Evolutionary conservation across 2,888 invertebrate species (phyloP), one percentile per base, ranked within the genome.

Genomic region (Dynastes grantii): DNA sequence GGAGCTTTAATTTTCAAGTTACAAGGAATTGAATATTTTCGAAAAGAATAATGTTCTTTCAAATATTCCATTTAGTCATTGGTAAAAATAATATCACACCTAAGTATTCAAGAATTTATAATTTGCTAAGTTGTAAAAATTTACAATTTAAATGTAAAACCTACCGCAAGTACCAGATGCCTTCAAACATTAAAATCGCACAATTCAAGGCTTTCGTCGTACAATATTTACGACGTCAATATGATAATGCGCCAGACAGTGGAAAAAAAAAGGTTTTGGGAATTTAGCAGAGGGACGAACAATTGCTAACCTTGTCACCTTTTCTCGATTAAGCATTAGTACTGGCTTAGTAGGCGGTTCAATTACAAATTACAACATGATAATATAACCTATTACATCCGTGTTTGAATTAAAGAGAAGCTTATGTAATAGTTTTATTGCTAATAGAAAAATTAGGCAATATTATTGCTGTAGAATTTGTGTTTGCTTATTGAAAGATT

Each of bases 261-360:
- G 45, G 4, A 11, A 11, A 45, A n/a, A 67, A 70, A 67, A 67
- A 45, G n/a, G 6, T n/a, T 67, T 2, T 67, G 45, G 40, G 27
- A 45, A 67, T 45, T 67, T 67, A 16, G 16, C 45, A 40, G 40
- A 45, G 65, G 40, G 8, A 45, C 13, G 22, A 67, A 67, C 65
- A 67, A 45, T 67, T 67, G 65, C 22, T 45, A 67, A 67, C 65
- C 65, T 67, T 67, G 65, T 45, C 45, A 67, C 40, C n/a, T 67
- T 11, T 22, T 67, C 55, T 1, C 16, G n/a, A 58, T 9, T 22
- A 58, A 8, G 8, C 13, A n/a, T 58, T 58, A 27, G 27, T 55
- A 8, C 55, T 4, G 3, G 8, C 22, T 22, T 58, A 58, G 55
- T 58, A 58, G 55, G 55, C 55, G 55, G 16, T 58, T 22, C 55